Evolutionary conservation across 2,113 vertebrate species (phyloP), one percentile per base, ranked within the genome.

Genomic region (Apteryx owenii): DNA sequence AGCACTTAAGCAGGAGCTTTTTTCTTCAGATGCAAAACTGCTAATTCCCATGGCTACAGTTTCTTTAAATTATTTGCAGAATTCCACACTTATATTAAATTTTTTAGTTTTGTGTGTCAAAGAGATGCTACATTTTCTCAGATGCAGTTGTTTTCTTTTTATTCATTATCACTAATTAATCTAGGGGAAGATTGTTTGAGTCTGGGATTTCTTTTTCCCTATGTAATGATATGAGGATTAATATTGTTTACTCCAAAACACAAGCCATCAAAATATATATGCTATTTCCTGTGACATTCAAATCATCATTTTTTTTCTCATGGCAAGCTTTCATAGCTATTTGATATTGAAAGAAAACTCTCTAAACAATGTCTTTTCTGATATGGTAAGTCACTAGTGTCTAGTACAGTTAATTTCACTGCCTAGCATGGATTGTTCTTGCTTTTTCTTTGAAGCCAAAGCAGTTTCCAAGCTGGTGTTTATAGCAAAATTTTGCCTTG

Each of bases 211-310:
- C 29, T 36, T 65, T 7, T 48, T 77, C 82, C 18, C 9, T 89
- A 73, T 70, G 18, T 82, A 65, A 58, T 20, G 26, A 54, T 12
- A 58, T 14, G 18, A 80, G 44, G 10, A 56, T 76, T 73, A 64
- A 31, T 78, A 88, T 78, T 92, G 51, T 92, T 89, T 81, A 71
- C 12, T 83, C 19, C 42, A 65, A 76, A 75, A 38, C 94, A 28
- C 3, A 48, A 82, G 58, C 22, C 48, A 65, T 70, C 23, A 87
- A 58, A 38, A 77, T 54, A 2, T 1, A 0, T 28, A 3, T 73
- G 7, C 78, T 80, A 19, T 76, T 95, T 91, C 40, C 81, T 68
- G 9, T 75, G 26, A 62, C 17, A 51, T 88, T 79, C 65, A n/a
- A 44, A 78, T 73, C 29, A 20, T 20, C 16, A 3, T 58, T 79